These are phyloP conservation scores for Octonoba sinensis DNA, from an alignment of 2,888 invertebrate genomes.

Conservation along the genomic window DNA sequence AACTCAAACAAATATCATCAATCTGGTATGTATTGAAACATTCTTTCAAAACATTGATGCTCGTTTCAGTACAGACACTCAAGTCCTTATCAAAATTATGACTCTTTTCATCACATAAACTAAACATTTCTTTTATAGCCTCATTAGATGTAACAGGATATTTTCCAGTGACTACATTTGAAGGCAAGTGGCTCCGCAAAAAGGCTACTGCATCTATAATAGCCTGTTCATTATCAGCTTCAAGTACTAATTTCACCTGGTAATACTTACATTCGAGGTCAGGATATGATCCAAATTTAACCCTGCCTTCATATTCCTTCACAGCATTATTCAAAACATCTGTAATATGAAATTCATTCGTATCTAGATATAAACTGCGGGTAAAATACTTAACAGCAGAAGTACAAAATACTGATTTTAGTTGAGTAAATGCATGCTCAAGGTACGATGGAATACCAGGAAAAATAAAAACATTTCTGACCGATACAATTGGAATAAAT, in stretches of 20 bases:
- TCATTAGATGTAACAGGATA: conserved; percentile 38
- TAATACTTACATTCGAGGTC: conserved; percentile 73
- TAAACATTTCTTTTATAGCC: conserved; percentile 10
- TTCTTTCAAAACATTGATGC: conserved; percentile 63
- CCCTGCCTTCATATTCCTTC: conserved; percentile 72
- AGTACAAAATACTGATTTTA: conserved; percentile 65
- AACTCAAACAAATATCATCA: conserved; percentile 87
- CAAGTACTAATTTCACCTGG: conserved; percentile 75
- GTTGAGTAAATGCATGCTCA: conserved; percentile 71
- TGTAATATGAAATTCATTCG: conserved; percentile 68
- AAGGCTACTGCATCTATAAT: conserved; percentile 71
- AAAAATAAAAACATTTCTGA: conserved; percentile 79
- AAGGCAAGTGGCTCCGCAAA: conserved; percentile 71
- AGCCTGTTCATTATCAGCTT: conserved; percentile 71
- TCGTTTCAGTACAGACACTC: conserved; percentile 7
- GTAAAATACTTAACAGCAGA: conserved; percentile 18
- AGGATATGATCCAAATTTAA: conserved; percentile 77
- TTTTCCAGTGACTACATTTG: conserved; percentile 71
- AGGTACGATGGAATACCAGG: conserved; percentile 79
- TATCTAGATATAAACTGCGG: conserved; percentile 48
- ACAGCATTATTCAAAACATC: conserved; percentile 73
- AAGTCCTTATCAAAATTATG: neutral
- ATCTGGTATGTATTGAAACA: conserved; percentile 75
- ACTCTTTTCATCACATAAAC: conserved; percentile 1
- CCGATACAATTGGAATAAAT: conserved; percentile 73